Base-by-base conservation (phyloP, 1,140 invertebrate genomes). In the Bombus confusus region DNA sequence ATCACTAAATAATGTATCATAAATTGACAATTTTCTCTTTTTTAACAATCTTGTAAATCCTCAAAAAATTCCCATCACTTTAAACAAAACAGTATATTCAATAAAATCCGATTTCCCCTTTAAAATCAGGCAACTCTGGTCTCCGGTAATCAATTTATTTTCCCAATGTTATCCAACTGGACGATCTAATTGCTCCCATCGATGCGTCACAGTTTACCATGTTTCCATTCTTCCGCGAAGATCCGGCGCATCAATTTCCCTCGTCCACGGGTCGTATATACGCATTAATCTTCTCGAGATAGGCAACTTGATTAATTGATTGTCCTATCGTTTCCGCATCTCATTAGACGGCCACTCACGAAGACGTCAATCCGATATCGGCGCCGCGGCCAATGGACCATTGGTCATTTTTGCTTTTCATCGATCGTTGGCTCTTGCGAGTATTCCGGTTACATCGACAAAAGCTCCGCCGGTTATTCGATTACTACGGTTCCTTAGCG, bases 381-480 rank as follows among this genome's bases (percentile, higher is more conserved):
- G 31, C 25, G 34, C 64, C n/a, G 22, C 15, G 18, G 47, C 18
- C 47, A 52, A 52, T 64, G 31, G n/a, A 15, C 10, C 37, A 10
- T 39, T 34, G 28, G 71, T 57, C 52, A 57, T 57, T 84, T 41
- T 88, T 43, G 59, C 41, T 18, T 9, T 59, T n/a, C 28, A 89
- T 89, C 74, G 87, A 89, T 88, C 83, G 69, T 71, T 59, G 10
- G 59, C 82, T 66, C 47, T 77, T 62, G 66, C 39, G 34, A 75
- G 59, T 80, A 62, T 80, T 82, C 71, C 57, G 47, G 47, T 52
- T 79, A 69, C 75, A 84, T 79, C 75, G 66, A 37, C 66, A 59
- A 79, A 76, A 79, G 39, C 39, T 13, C 39, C 66, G 52, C 34
- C 66, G 81, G 52, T 52, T 69, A 84, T 84, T 84, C 82, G 82